Conservation (phyloP, 2,797 vertebrate genomes). For the Melopsittacus undulatus region DNA sequence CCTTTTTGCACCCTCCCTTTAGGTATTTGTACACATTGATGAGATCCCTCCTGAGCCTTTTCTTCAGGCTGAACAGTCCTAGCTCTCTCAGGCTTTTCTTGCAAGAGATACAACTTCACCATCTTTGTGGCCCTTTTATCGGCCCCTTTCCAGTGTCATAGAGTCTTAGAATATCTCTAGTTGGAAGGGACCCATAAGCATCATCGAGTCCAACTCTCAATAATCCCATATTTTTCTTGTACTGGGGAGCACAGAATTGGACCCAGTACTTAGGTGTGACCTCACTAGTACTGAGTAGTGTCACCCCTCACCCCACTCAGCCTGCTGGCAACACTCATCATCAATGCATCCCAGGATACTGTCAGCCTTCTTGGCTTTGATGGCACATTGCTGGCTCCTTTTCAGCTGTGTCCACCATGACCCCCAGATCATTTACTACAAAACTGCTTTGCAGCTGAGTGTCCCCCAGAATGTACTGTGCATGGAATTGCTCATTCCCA, state of each 20-base stretch:
- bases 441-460: background rate
- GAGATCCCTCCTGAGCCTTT: background rate
- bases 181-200: background rate
- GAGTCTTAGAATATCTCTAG: background rate
- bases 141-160: background rate
- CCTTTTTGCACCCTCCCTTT: background rate
- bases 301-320: rapidly evolving
- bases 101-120: background rate
- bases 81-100: background rate
- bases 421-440: background rate
- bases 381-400: background rate
- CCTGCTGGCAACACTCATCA: background rate
- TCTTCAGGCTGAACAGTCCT: background rate
- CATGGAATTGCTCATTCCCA: background rate
- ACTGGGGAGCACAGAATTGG: background rate
- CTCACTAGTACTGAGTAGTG: background rate
- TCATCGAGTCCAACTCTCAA: background rate
- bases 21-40: background rate
- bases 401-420: background rate
- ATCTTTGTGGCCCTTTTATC: background rate
- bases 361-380: background rate
- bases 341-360: background rate
- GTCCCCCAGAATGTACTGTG: background rate
- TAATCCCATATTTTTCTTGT: background rate
- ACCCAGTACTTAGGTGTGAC: background rate